Evolutionary conservation across 2,113 vertebrate species (phyloP).

Genomic region (Peromyscus leucopus): DNA sequence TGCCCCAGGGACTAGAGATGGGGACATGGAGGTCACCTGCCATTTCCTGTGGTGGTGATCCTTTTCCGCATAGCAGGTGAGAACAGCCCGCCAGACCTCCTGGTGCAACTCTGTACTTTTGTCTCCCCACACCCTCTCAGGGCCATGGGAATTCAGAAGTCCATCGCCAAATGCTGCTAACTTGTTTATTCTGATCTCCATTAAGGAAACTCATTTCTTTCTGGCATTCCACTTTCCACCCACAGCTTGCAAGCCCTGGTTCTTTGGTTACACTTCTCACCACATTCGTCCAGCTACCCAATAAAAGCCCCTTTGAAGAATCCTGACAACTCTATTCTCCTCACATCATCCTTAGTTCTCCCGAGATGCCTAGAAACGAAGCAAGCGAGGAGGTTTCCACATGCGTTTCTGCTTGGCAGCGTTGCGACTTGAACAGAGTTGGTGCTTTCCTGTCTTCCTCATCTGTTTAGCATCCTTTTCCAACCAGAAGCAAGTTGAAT

Average conservation of each 20-base stretch:
- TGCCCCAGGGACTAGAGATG: background rate
- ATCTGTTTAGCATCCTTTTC: slow-evolving; percentile 33
- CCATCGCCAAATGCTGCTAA: background rate
- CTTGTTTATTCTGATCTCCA: background rate
- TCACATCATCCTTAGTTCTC: background rate
- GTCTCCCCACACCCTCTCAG: background rate
- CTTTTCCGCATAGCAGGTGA: background rate
- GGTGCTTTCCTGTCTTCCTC: background rate
- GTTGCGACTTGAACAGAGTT: background rate
- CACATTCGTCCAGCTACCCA: background rate
- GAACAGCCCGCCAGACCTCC: background rate
- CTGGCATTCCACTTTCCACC: background rate
- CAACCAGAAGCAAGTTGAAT: slow-evolving; percentile 37
- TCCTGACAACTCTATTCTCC: background rate
- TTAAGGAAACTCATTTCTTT: background rate
- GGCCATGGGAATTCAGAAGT: background rate
- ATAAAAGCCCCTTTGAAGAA: slow-evolving; percentile 5
- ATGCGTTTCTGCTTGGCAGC: background rate
- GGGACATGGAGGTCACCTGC: background rate
- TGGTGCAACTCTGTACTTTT: background rate
- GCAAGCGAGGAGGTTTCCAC: background rate
- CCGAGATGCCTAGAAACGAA: background rate
- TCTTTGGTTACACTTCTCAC: slow-evolving; percentile 8
- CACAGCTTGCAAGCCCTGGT: background rate
- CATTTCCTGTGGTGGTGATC: background rate